Conservation (phyloP, 2,888 invertebrate species). For the Xestia rhomboidea region DNA sequence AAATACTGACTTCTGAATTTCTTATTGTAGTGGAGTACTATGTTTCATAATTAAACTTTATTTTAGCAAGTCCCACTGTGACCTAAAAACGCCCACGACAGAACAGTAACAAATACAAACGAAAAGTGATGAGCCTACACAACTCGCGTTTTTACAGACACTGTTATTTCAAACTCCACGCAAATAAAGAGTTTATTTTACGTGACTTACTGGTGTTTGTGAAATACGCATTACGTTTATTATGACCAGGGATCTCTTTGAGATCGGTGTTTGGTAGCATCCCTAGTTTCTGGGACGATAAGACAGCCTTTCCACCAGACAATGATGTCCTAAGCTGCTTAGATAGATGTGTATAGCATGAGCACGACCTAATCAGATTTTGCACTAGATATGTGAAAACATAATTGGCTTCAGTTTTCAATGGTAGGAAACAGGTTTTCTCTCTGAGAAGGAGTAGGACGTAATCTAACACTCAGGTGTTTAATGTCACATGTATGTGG, state of each 20-base stretch:
- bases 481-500: too few relatives aligned
- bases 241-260: slow-evolving; percentile 29
- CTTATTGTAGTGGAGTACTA: not conserved
- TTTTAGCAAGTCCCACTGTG: not conserved
- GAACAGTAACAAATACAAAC: slow-evolving; percentile 18
- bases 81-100: not conserved
- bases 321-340: not conserved
- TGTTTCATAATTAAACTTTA: not conserved
- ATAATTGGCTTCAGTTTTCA: not conserved
- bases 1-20: not conserved
- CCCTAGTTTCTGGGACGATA: slow-evolving; percentile 2
- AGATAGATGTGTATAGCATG: not conserved
- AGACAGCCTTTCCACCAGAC: not conserved
- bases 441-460: too few relatives aligned
- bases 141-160: slow-evolving; percentile 16
- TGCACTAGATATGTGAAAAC: too few relatives aligned
- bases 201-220: slow-evolving; percentile 34
- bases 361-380: too few relatives aligned
- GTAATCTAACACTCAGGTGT: too few relatives aligned
- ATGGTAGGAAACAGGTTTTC: not conserved
- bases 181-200: slow-evolving; percentile 34
- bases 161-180: slow-evolving; percentile 35
- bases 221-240: slow-evolving; percentile 33
- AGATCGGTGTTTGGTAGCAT: slow-evolving; percentile 24
- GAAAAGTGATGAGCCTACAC: slow-evolving; percentile 6